Conservation (phyloP, 2,113 vertebrate genomes). For the Eclectus roratus region DNA sequence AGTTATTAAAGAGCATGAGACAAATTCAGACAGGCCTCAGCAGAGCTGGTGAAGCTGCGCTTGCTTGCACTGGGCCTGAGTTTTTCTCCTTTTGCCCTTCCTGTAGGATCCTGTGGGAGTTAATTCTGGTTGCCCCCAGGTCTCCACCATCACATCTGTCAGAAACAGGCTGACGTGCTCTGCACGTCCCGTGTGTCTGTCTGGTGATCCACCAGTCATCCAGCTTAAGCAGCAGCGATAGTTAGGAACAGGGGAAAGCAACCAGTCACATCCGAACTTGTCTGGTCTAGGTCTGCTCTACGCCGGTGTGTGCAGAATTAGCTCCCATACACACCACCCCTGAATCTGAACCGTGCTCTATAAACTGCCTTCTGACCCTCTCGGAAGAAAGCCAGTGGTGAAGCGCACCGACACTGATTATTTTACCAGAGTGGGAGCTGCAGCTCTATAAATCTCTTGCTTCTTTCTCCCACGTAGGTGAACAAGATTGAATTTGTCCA, state of each 20-base stretch:
- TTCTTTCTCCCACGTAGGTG: slow-evolving; percentile 75
- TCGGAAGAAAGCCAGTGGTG: not conserved
- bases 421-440: not conserved
- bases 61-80: not conserved
- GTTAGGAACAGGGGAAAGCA: not conserved
- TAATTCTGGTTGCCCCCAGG: not conserved
- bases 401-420: not conserved
- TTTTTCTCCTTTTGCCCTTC: slow-evolving; percentile 11
- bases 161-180: not conserved
- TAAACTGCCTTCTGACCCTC: not conserved
- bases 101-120: not conserved
- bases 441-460: not conserved
- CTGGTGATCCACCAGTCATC: not conserved
- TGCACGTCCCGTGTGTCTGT: not conserved
- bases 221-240: not conserved
- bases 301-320: not conserved
- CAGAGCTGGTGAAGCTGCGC: not conserved
- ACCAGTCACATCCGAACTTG: not conserved
- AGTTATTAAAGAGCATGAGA: slow-evolving; percentile 27
- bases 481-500: slow-evolving; percentile 86
- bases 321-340: not conserved
- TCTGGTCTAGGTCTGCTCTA: not conserved
- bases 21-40: slow-evolving; percentile 58
- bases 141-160: not conserved
- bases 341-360: not conserved